These are phyloP conservation scores for Drosophila nr. perissopoda DNA, from an alignment of 2,888 invertebrate species.

Conservation along the genomic window DNA sequence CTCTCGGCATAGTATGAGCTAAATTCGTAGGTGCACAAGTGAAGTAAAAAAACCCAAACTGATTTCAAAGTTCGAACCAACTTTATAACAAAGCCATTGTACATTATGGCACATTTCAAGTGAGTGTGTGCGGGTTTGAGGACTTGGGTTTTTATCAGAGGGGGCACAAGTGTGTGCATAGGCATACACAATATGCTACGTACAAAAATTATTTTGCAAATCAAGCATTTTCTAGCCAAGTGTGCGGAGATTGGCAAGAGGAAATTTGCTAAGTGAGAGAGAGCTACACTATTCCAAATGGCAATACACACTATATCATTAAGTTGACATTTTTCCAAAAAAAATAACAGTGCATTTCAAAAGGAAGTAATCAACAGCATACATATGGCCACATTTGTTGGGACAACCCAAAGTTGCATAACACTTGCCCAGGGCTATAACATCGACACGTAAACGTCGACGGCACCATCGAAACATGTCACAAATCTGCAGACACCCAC, in stretches of 20 bases:
- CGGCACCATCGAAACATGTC: constrained; percentile 15
- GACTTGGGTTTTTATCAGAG: neutral
- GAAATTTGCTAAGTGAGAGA: constrained; percentile 20
- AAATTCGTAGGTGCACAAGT: neutral
- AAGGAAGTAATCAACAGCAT: constrained; percentile 24
- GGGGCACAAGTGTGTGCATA: constrained; percentile 26
- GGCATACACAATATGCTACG: constrained; percentile 17
- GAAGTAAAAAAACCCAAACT: neutral
- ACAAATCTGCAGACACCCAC: constrained; percentile 35
- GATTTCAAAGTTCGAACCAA: neutral
- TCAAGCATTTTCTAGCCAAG: constrained; percentile 70
- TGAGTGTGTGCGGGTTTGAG: constrained; percentile 6
- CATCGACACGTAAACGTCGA: constrained; percentile 22
- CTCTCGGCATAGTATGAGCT: neutral
- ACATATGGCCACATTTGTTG: constrained; percentile 6
- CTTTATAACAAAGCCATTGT: constrained; percentile 28
- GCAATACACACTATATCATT: constrained; percentile 22
- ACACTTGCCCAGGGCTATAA: constrained; percentile 38
- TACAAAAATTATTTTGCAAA: constrained; percentile 69
- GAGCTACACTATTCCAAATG: constrained; percentile 9
- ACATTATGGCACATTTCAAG: constrained; percentile 31
- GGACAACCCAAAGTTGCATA: constrained; percentile 30
- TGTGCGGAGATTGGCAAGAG: constrained; percentile 35
- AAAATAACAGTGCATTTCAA: constrained; percentile 10
- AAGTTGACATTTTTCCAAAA: neutral